phyloP scores from a whole-genome alignment of 2,797 vertebrate genomes.

The Poecilia wingei region DNA sequence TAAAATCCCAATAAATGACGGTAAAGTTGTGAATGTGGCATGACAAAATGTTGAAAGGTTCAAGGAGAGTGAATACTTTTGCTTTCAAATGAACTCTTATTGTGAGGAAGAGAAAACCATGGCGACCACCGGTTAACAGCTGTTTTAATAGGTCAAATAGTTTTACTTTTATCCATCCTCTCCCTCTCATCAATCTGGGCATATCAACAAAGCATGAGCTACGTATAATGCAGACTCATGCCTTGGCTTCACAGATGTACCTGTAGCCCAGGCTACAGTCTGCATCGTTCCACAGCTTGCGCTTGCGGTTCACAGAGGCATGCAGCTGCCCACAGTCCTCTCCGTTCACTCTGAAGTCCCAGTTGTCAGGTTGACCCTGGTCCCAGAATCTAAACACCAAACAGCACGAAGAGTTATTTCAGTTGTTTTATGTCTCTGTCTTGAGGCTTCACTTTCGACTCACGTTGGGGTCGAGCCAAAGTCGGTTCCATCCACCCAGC shows the following conservation, averaged over 20 bases:
- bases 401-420: not conserved
- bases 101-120: not conserved
- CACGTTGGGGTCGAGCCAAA: constrained; percentile 62
- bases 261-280: constrained; percentile 46
- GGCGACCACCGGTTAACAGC: not conserved
- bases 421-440: not conserved
- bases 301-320: rapidly evolving
- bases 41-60: not conserved
- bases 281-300: constrained; percentile 73
- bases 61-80: not conserved
- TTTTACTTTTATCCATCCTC: not conserved
- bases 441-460: constrained; percentile 19
- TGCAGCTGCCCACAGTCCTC: constrained; percentile 80
- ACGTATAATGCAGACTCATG: not conserved
- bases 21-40: not conserved
- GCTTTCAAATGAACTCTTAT: not conserved
- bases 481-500: constrained; percentile 78
- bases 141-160: not conserved
- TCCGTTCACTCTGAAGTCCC: constrained; percentile 61
- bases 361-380: constrained; percentile 73
- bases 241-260: constrained; percentile 71
- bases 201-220: not conserved
- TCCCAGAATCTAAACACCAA: constrained; percentile 72
- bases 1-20: not conserved
- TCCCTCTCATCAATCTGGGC: not conserved